Evolutionary conservation across 2,797 vertebrate genomes (phyloP).

Genomic region (Phataginus tricuspis): DNA sequence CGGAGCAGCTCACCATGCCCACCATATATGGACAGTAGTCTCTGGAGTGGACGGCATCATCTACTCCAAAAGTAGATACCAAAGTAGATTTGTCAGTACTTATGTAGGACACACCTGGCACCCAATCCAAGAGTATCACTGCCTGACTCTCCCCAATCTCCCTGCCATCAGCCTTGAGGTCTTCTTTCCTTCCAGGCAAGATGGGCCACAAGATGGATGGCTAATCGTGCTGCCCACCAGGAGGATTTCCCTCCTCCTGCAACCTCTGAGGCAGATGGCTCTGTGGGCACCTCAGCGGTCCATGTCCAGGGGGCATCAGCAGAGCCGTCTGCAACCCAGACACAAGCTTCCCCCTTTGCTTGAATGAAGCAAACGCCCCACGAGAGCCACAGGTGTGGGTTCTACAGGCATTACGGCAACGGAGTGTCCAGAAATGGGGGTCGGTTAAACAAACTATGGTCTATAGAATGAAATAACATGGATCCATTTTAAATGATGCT

Average conservation of each 20-base stretch:
- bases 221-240: neutral
- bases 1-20: neutral
- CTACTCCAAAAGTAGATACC: too few relatives aligned
- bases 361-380: neutral
- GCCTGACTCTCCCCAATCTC: neutral
- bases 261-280: neutral
- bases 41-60: neutral
- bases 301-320: neutral
- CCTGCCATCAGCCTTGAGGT: neutral
- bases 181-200: neutral
- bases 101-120: neutral
- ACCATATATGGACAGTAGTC: neutral
- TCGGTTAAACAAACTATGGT: neutral
- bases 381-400: neutral
- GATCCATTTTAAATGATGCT: neutral
- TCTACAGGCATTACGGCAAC: neutral
- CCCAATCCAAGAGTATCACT: neutral
- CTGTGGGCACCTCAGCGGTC: neutral
- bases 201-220: neutral
- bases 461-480: neutral
- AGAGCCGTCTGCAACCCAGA: neutral
- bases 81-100: too few relatives aligned
- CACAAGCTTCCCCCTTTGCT: neutral
- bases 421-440: neutral
- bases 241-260: neutral